These are phyloP conservation scores for Neoarius graeffei DNA, from an alignment of 2,113 vertebrate species.

Conservation along the genomic window DNA sequence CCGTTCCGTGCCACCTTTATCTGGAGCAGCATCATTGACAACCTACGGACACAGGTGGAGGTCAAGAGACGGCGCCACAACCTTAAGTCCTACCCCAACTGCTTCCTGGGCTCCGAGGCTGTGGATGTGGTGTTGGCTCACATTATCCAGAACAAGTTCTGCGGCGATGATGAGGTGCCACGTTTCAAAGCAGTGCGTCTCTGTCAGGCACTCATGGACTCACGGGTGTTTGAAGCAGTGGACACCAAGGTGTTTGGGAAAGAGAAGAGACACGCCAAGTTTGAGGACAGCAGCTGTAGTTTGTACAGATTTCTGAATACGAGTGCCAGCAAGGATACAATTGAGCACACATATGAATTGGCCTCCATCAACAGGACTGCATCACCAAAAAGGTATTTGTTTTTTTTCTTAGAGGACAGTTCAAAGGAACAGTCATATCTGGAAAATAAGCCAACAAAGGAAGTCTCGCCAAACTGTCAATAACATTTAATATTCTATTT, in stretches of 20 bases:
- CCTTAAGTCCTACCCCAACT: constrained; percentile 87
- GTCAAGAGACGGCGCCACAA: constrained; percentile 91
- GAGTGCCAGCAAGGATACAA: constrained; percentile 60
- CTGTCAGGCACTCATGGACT: constrained; percentile 94
- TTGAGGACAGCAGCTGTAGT: constrained; percentile 92
- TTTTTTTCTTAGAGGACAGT: not conserved
- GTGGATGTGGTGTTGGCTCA: constrained; percentile 91
- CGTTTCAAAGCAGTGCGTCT: constrained; percentile 90
- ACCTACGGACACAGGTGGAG: constrained; percentile 86
- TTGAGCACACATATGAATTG: constrained; percentile 72
- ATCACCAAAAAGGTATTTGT: constrained; percentile 62
- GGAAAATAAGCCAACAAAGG: no score
- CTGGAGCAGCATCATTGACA: constrained; percentile 92
- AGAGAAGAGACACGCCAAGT: constrained; percentile 82
- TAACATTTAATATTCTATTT: no score
- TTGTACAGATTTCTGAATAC: constrained; percentile 86
- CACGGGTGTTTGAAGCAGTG: constrained; percentile 90
- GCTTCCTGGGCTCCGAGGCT: constrained; percentile 92
- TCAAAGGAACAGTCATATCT: not conserved
- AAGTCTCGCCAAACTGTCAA: no score
- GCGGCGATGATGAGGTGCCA: constrained; percentile 87
- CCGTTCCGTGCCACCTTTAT: constrained; percentile 92
- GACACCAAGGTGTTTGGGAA: constrained; percentile 86
- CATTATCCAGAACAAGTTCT: constrained; percentile 88
- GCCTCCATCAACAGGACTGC: constrained; percentile 64